phyloP scores from a whole-genome alignment of 2,113 vertebrate genomes.

The Rattus rattus region DNA sequence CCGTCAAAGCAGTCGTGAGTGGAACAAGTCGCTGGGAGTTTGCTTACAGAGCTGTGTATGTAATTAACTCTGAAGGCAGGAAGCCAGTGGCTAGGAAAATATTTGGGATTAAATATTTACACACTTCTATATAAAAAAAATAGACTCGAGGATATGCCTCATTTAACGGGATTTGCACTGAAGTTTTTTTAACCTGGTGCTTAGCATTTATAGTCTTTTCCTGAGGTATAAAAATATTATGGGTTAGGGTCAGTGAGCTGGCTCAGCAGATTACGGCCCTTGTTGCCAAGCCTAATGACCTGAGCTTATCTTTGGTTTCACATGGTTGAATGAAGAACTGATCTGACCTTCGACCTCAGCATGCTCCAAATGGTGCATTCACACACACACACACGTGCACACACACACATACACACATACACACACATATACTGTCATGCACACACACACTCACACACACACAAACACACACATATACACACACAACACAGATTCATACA shows the following conservation, averaged over 20 bases:
- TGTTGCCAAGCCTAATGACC: background rate
- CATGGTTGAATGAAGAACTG: background rate
- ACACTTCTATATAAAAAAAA: background rate
- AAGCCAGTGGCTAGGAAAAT: background rate
- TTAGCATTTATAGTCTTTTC: background rate
- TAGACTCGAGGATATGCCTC: background rate
- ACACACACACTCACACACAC: too few relatives aligned
- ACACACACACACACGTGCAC: background rate
- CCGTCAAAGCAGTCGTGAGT: conserved; percentile 27
- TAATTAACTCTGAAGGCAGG: background rate
- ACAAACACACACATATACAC: too few relatives aligned
- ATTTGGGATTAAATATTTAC: conserved; percentile 32
- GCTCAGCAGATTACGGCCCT: background rate
- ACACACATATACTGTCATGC: too few relatives aligned
- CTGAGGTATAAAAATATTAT: conserved; percentile 45
- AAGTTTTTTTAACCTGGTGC: background rate
- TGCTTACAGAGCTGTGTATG: background rate
- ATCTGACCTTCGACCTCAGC: background rate
- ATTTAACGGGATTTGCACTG: conserved; percentile 30
- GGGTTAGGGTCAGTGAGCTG: background rate
- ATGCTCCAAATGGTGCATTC: too few relatives aligned
- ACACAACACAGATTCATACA: too few relatives aligned
- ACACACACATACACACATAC: background rate
- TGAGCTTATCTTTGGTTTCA: too few relatives aligned
- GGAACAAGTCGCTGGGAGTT: conserved; percentile 28